Percentiles rank a stretch among this genome's conserved stretches.
Evolutionary conservation across 2,888 invertebrate species (phyloP).

Genomic region (Nyleta sp.): DNA sequence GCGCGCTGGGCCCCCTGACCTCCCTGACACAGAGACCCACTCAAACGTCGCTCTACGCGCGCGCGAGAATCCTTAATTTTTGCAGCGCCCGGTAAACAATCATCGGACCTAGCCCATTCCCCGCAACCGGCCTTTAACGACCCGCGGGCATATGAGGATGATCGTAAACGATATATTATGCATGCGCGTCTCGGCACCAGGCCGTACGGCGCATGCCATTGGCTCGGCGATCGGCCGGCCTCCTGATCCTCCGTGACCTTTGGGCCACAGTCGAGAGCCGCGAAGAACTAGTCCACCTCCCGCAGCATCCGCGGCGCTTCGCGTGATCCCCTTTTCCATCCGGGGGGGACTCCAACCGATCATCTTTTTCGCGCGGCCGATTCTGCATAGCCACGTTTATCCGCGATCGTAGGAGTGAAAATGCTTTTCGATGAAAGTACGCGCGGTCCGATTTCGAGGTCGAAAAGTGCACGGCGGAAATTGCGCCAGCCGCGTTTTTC

Average conservation of each 20-base stretch:
- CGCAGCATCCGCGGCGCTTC: slow-evolving; percentile 42
- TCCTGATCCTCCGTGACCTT: slow-evolving; percentile 76
- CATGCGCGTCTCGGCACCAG: slow-evolving; percentile 44
- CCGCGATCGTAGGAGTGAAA: slow-evolving; percentile 56
- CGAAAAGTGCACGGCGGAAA: slow-evolving; percentile 40
- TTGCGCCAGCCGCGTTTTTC: slow-evolving; percentile 14
- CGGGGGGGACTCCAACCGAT: slow-evolving; percentile 24
- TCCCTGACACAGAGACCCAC: slow-evolving; percentile 82
- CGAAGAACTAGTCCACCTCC: slow-evolving; percentile 72
- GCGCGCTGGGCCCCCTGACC: slow-evolving; percentile 76
- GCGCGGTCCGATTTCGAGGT: slow-evolving; percentile 46
- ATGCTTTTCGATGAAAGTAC: slow-evolving; percentile 61
- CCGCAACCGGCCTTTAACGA: slow-evolving; percentile 34
- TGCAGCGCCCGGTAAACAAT: slow-evolving; percentile 53
- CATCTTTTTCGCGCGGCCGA: slow-evolving; percentile 30
- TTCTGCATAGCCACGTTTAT: slow-evolving; percentile 52
- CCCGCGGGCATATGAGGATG: slow-evolving; percentile 54
- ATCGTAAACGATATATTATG: slow-evolving; percentile 64
- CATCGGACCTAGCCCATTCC: slow-evolving; percentile 41
- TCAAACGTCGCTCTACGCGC: slow-evolving; percentile 61
- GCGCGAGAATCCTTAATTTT: slow-evolving; percentile 47
- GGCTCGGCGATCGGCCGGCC: slow-evolving; percentile 73
- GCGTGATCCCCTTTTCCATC: slow-evolving; percentile 60
- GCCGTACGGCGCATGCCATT: slow-evolving; percentile 61
- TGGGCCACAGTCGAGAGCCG: slow-evolving; percentile 67